Evolutionary conservation across 2,797 vertebrate genomes (phyloP).

Genomic region (Pristis pectinata): DNA sequence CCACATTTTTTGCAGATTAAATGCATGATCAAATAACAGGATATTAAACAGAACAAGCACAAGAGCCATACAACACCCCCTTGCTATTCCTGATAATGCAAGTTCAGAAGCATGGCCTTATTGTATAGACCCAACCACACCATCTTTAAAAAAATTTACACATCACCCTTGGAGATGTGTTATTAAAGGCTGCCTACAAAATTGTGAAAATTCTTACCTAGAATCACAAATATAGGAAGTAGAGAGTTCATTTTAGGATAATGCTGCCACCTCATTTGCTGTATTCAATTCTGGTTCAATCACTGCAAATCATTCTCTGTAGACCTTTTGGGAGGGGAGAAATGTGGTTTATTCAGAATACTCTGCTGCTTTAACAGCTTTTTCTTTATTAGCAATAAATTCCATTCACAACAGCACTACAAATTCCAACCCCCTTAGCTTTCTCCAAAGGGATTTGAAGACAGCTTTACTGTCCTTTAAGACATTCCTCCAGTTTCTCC

Average conservation of each 20-base stretch:
- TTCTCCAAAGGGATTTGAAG: too few species aligned
- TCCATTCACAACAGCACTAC: not conserved
- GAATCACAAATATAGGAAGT: not conserved
- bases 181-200: not conserved
- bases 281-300: not conserved
- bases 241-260: not conserved
- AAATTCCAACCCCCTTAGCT: too few species aligned
- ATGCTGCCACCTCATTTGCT: not conserved
- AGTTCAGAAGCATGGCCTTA: not conserved
- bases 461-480: too few species aligned
- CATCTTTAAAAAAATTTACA: too few species aligned
- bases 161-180: not conserved
- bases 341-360: not conserved
- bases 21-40: too few species aligned
- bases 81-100: too few species aligned
- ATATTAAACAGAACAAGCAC: too few species aligned
- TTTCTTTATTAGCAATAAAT: not conserved
- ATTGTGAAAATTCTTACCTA: constrained; percentile 15
- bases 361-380: not conserved
- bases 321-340: not conserved
- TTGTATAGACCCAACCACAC: too few species aligned
- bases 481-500: too few species aligned
- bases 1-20: too few species aligned
- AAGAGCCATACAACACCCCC: too few species aligned
- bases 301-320: not conserved